Evolutionary conservation across 2,113 vertebrate genomes (phyloP), one percentile per base, ranked within the genome.

Genomic region (Pachypanchax playfairii): DNA sequence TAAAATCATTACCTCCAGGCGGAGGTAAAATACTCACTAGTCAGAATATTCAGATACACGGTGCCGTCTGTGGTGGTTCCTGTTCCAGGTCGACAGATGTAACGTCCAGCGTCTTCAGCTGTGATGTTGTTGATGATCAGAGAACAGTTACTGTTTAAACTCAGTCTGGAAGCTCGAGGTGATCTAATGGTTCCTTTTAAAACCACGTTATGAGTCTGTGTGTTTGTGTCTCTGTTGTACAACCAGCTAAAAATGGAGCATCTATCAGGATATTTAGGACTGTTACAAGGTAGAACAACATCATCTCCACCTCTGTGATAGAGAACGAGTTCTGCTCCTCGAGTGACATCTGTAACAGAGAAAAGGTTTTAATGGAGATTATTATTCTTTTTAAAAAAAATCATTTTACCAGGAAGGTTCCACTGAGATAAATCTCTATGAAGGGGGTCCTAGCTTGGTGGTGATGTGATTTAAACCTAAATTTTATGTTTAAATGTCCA

Each of bases 61-160:
- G 0, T 0, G 14, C 0, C 14, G 1, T 47, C 31, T 0, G 0
- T 0, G 1, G 12, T 1, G 11, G 1, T 1, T 8, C 4, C 1
- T 0, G 0, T 1, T 1, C 14, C 7, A 38, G 2, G 33, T 4
- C 21, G 41, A 54, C 77, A 77, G 9, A 0, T 3, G 28, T 68
- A 84, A 3, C 0, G 0, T 33, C 73, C 77, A 20, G 1, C 53
- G 21, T 80, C 81, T 9, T 71, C 65, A 47, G 39, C 47, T 3
- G 25, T 46, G 63, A 65, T 8, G 17, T 4, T 22, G 0, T 1
- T 41, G 22, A 84, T 68, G 54, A 62, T 0, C 70, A 84, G 58
- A 25, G 66, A 58, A 25, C 69, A 83, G 39, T 10, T 0, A 0
- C 12, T 0, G 33, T 4, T 3, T 51, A 83, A 0, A 2, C 15